Conservation (phyloP, 37 sponge, comb jelly and placozoan genomes). For the Chondrosia reniformis region DNA sequence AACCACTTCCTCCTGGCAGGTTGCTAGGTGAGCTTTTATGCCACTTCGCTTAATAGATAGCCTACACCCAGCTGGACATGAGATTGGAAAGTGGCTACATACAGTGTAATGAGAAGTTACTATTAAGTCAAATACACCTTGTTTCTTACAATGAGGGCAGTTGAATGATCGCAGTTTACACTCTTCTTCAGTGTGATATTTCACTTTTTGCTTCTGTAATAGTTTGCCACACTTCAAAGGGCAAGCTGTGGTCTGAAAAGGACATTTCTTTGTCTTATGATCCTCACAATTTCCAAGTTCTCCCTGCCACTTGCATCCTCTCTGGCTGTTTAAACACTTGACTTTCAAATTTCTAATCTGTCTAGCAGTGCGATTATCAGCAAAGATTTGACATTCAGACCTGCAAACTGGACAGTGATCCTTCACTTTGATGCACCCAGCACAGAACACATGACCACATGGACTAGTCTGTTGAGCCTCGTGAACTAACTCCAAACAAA, state of each 20-base stretch:
- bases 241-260: neutral
- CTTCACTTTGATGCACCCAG: neutral
- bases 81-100: constrained; percentile 10
- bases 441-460: constrained; percentile 14
- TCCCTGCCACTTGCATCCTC: constrained; percentile 43
- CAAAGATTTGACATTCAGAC: neutral
- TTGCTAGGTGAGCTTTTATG: constrained; percentile 2
- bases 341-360: neutral
- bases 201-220: neutral
- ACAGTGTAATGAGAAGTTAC: neutral
- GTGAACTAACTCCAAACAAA: neutral
- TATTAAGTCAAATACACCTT: neutral
- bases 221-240: neutral
- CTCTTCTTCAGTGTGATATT: neutral
- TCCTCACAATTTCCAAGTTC: neutral
- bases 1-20: constrained; percentile 22
- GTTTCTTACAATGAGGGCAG: constrained; percentile 11
- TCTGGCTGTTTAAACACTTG: constrained; percentile 7
- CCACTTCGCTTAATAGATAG: neutral
- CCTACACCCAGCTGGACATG: constrained; percentile 16
- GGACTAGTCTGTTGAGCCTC: neutral
- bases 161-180: neutral
- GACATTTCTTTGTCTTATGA: neutral
- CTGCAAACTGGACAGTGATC: neutral
- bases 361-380: constrained; percentile 6